Evolutionary conservation across 64 coral and sea anemone genomes (phyloP).

Genomic region (Porites lutea): DNA sequence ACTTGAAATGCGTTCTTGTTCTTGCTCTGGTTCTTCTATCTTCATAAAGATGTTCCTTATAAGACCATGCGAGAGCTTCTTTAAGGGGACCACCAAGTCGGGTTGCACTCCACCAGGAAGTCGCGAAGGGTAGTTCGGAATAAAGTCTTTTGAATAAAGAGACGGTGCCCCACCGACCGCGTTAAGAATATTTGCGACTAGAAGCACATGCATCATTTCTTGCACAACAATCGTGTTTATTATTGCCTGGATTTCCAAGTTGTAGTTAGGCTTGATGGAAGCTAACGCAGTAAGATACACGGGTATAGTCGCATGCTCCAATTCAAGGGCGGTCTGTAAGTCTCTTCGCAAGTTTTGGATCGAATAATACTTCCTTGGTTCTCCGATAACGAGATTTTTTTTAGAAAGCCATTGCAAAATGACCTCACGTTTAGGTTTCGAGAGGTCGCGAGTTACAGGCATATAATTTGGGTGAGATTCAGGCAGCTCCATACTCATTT

Average conservation of each 20-base stretch:
- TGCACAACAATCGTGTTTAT: conserved; percentile 66
- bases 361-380: conserved; percentile 57
- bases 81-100: conserved; percentile 75
- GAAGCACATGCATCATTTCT: conserved; percentile 86
- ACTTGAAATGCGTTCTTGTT: conserved; percentile 9
- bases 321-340: conserved; percentile 71
- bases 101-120: conserved; percentile 82
- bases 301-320: conserved; percentile 90
- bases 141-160: conserved; percentile 56
- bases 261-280: conserved; percentile 77
- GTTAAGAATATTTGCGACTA: conserved; percentile 87
- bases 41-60: conserved; percentile 93
- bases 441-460: conserved; percentile 85
- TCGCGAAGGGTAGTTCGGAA: conserved; percentile 76
- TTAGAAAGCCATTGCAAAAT: conserved; percentile 79
- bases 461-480: conserved; percentile 82
- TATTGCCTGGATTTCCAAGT: conserved; percentile 40
- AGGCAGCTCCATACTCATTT: conserved; percentile 67
- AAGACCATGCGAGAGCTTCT: conserved; percentile 79
- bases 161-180: conserved; percentile 81
- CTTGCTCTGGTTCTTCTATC: conserved; percentile 73
- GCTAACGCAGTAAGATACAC: conserved; percentile 78
- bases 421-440: conserved; percentile 59
- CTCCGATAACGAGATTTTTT: conserved; percentile 30
- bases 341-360: conserved; percentile 54